Evolutionary conservation across 2,888 invertebrate species (phyloP).

Genomic region (Mantis religiosa): DNA sequence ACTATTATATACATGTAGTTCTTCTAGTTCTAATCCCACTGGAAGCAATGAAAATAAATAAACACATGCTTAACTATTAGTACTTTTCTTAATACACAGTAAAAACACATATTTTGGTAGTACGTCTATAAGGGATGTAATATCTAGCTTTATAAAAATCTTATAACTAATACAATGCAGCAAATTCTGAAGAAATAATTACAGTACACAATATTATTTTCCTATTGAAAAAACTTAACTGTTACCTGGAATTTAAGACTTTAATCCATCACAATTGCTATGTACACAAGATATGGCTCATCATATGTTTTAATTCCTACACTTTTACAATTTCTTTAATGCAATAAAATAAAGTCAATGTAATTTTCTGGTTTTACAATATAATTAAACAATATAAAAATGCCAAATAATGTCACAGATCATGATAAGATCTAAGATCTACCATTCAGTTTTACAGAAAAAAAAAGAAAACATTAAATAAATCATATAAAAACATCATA

Average conservation of each 20-base stretch:
- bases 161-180: neutral
- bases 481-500: neutral
- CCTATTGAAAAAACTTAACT: neutral
- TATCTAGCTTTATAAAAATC: neutral
- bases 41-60: neutral
- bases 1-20: no score
- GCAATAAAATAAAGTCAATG: neutral
- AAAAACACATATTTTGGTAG: neutral
- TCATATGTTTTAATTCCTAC: neutral
- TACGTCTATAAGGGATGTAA: neutral
- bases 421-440: neutral
- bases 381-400: neutral
- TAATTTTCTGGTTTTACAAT: neutral
- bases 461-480: neutral
- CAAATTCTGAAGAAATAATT: neutral
- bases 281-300: neutral
- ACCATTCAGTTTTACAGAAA: neutral
- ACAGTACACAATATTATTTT: neutral
- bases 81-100: neutral
- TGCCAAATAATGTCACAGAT: neutral
- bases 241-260: neutral
- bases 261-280: neutral
- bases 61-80: neutral
- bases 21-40: neutral
- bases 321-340: neutral